These are phyloP conservation scores for Varroa destructor DNA, from an alignment of 1,140 invertebrate genomes.

Conservation along the genomic window DNA sequence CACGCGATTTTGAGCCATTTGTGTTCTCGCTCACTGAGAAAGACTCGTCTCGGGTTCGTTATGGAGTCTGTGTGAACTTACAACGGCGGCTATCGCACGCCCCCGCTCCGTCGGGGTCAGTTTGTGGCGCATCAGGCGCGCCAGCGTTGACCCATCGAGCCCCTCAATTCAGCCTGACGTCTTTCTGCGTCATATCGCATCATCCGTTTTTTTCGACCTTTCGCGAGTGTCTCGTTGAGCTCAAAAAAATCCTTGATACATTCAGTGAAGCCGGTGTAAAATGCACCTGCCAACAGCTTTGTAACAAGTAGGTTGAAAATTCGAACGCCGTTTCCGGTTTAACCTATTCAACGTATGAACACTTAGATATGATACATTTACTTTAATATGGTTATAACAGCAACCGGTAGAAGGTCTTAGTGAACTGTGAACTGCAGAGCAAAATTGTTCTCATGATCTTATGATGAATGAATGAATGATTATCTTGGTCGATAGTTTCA, in stretches of 20 bases:
- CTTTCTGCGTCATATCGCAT: slow-evolving; percentile 92
- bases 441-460: too few species aligned
- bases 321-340: too few species aligned
- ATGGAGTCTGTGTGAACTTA: slow-evolving; percentile 31
- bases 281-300: slow-evolving; percentile 21
- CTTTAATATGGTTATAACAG: too few species aligned
- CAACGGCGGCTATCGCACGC: slow-evolving; percentile 28
- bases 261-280: slow-evolving; percentile 61
- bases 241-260: slow-evolving; percentile 88
- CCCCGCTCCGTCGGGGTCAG: slow-evolving; percentile 28
- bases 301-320: not conserved
- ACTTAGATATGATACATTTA: too few species aligned
- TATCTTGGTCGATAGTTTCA: too few species aligned
- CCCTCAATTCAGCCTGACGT: slow-evolving; percentile 64
- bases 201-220: slow-evolving; percentile 98
- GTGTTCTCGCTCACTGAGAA: slow-evolving; percentile 98
- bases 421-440: too few species aligned
- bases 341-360: too few species aligned
- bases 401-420: too few species aligned
- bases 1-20: slow-evolving; percentile 83
- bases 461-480: too few species aligned
- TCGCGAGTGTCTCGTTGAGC: slow-evolving; percentile 85
- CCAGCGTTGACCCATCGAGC: slow-evolving; percentile 48
- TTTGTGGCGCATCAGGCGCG: slow-evolving; percentile 33
- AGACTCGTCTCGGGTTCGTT: slow-evolving; percentile 63